Evolutionary conservation across 64 coral and sea anemone genomes (phyloP).

Genomic region (Orbicella faveolata): DNA sequence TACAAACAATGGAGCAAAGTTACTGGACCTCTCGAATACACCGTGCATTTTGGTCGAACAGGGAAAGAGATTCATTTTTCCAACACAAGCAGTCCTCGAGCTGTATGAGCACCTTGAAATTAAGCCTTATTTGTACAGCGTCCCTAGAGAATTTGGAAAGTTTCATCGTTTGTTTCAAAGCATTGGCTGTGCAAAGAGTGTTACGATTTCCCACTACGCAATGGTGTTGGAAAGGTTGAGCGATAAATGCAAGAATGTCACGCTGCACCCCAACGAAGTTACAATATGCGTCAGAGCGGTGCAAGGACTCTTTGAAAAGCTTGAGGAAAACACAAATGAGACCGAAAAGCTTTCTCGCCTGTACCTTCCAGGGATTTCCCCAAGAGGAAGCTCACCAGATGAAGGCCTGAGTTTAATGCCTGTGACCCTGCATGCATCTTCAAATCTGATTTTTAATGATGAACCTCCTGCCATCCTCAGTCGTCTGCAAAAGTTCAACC

Average conservation of each 20-base stretch:
- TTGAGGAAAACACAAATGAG: not conserved
- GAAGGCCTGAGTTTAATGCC: too few species aligned
- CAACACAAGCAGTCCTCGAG: constrained; percentile 45
- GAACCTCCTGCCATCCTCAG: not conserved
- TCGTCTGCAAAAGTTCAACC: constrained; percentile 38
- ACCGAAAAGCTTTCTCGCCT: not conserved
- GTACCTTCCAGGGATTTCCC: constrained; percentile 34
- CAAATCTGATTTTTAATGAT: too few species aligned
- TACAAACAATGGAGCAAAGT: not conserved
- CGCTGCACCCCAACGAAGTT: constrained; percentile 29
- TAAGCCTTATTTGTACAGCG: constrained; percentile 49
- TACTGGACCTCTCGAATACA: not conserved
- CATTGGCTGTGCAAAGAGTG: constrained; percentile 30
- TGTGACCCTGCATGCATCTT: too few species aligned
- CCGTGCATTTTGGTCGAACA: constrained; percentile 31
- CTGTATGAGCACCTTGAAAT: constrained; percentile 37
- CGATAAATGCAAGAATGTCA: not conserved
- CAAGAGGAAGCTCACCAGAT: too few species aligned
- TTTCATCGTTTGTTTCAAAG: constrained; percentile 25
- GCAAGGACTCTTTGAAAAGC: constrained; percentile 57
- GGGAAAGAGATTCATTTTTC: constrained; percentile 36
- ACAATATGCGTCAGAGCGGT: constrained; percentile 9
- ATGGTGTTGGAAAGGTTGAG: constrained; percentile 49
- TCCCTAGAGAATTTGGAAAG: constrained; percentile 43
- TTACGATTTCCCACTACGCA: constrained; percentile 45